Percentiles rank a stretch among this genome's conserved stretches.
Evolutionary conservation across 2,888 invertebrate genomes (phyloP).

Genomic region (Cerastis rubricosa): DNA sequence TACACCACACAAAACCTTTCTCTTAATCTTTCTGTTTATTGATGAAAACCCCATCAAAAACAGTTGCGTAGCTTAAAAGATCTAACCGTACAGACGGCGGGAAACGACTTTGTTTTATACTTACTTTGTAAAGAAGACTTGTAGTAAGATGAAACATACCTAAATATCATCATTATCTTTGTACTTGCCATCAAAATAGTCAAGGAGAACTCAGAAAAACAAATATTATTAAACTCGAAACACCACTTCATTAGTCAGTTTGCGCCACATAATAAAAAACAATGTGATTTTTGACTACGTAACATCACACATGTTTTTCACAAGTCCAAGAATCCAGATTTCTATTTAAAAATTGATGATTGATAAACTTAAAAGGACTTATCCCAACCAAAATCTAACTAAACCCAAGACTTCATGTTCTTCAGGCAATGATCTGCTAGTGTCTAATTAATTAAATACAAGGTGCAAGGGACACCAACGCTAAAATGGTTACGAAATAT

Average conservation of each 20-base stretch:
- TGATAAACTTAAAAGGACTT: neutral
- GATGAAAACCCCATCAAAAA: too few relatives aligned
- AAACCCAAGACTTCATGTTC: neutral
- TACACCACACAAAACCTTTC: too few relatives aligned
- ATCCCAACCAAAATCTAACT: neutral
- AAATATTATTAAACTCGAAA: too few relatives aligned
- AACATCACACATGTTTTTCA: neutral
- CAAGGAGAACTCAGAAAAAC: too few relatives aligned
- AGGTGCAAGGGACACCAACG: too few relatives aligned
- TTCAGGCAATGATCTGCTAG: neutral
- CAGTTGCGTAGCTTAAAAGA: too few relatives aligned
- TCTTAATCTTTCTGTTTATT: too few relatives aligned
- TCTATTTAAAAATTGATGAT: neutral
- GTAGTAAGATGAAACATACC: neutral
- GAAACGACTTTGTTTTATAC: too few relatives aligned
- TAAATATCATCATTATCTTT: neutral
- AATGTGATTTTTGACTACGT: neutral
- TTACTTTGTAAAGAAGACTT: too few relatives aligned
- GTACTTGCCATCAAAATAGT: neutral
- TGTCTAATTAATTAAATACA: too few relatives aligned
- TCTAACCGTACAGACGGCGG: too few relatives aligned
- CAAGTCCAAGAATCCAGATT: neutral
- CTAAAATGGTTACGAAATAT: too few relatives aligned
- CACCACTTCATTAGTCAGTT: neutral
- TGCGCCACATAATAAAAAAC: neutral